Evolutionary conservation across 2,113 vertebrate species (phyloP).

Genomic region (Ptyas mucosa): DNA sequence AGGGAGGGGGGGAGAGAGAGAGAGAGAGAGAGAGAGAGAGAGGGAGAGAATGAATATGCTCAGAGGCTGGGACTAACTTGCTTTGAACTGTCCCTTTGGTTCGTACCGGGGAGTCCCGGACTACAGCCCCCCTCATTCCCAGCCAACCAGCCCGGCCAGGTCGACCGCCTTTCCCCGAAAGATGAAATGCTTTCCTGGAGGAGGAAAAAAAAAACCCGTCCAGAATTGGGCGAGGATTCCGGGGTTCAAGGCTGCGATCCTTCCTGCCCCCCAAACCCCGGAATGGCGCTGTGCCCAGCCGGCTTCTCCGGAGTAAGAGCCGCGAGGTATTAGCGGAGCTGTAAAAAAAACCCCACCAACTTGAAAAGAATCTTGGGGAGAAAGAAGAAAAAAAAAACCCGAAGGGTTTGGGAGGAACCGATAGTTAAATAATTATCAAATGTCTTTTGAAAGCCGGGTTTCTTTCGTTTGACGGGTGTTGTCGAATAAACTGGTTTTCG

Average conservation of each 20-base stretch:
- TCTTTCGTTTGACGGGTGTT: not conserved
- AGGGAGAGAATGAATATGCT: not conserved
- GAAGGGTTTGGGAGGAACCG: not conserved
- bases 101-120: not conserved
- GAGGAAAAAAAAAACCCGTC: not conserved
- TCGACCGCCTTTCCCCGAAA: not conserved
- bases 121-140: not conserved
- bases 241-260: not conserved
- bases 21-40: too few species aligned
- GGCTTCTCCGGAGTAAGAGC: not conserved
- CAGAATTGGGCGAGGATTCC: not conserved
- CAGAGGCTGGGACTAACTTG: not conserved
- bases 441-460: not conserved
- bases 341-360: not conserved
- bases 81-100: not conserved
- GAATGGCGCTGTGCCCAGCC: not conserved
- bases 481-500: not conserved
- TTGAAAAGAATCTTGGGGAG: not conserved
- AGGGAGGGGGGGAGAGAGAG: too few species aligned
- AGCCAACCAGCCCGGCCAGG: not conserved
- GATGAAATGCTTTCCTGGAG: not conserved
- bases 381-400: too few species aligned
- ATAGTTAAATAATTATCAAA: not conserved
- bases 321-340: not conserved
- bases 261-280: too few species aligned